These are phyloP conservation scores for Polyommatus iphigenia DNA, from an alignment of 2,888 invertebrate genomes.

Conservation along the genomic window DNA sequence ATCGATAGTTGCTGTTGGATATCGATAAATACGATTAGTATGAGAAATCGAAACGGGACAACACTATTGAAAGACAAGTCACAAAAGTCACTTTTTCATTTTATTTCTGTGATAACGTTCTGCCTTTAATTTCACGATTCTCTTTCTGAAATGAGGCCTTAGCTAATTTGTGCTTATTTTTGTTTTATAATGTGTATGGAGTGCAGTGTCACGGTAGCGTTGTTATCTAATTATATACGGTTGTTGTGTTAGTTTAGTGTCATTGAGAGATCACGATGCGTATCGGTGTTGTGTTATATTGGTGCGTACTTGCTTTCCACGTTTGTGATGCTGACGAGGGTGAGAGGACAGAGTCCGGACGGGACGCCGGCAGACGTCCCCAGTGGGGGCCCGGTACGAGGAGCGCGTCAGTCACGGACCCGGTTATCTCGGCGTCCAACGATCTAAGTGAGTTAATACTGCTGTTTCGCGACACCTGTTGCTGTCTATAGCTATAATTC, in stretches of 20 bases:
- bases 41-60: neutral
- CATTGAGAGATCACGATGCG: slow-evolving; percentile 76
- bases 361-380: slow-evolving; percentile 64
- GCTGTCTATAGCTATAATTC: slow-evolving; percentile 46
- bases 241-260: slow-evolving; percentile 65
- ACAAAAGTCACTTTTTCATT: slow-evolving; percentile 37
- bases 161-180: slow-evolving; percentile 50
- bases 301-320: slow-evolving; percentile 76
- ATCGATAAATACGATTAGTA: neutral
- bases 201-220: slow-evolving; percentile 57
- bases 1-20: too few relatives aligned
- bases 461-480: slow-evolving; percentile 65
- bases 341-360: slow-evolving; percentile 67
- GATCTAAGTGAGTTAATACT: slow-evolving; percentile 69
- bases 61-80: slow-evolving; percentile 21
- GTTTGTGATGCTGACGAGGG: slow-evolving; percentile 73
- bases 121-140: slow-evolving; percentile 59
- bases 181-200: slow-evolving; percentile 72
- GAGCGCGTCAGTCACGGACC: slow-evolving; percentile 63
- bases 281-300: slow-evolving; percentile 76
- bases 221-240: slow-evolving; percentile 60
- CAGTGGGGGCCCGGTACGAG: slow-evolving; percentile 70
- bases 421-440: slow-evolving; percentile 61
- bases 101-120: slow-evolving; percentile 61
- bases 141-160: slow-evolving; percentile 67